Conservation (phyloP, 1,140 invertebrate species). For the Calephelis virginiensis region DNA sequence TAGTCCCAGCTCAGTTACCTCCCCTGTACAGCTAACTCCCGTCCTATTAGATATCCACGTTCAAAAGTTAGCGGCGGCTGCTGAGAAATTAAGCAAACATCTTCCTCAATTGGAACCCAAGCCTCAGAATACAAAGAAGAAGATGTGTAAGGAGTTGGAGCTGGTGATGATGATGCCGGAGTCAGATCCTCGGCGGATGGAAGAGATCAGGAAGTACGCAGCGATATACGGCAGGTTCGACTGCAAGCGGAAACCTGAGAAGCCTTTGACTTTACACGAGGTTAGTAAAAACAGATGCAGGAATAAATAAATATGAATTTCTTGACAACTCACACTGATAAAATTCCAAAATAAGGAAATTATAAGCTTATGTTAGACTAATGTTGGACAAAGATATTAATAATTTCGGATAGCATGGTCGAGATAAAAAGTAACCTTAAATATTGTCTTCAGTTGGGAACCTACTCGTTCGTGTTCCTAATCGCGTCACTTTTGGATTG, state of each 20-base stretch:
- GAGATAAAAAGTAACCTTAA: no score
- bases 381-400: no score
- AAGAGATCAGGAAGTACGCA: constrained; percentile 96
- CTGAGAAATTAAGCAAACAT: constrained; percentile 89
- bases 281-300: constrained; percentile 68
- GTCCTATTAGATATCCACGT: constrained; percentile 91
- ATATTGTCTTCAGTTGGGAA: no score
- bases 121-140: constrained; percentile 94
- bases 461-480: no score
- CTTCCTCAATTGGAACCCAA: constrained; percentile 93
- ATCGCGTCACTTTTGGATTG: no score
- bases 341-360: no score
- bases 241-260: constrained; percentile 96
- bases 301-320: neutral
- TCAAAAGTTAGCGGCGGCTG: constrained; percentile 88
- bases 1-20: constrained; percentile 76
- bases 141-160: constrained; percentile 95
- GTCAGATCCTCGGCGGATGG: constrained; percentile 92
- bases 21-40: constrained; percentile 86
- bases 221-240: constrained; percentile 98
- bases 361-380: no score
- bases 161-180: constrained; percentile 93
- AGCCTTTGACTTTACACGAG: constrained; percentile 97
- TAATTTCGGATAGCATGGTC: no score
- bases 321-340: no score